Base-by-base conservation (phyloP, 2,113 vertebrate genomes). In the Eurypyga helias region DNA sequence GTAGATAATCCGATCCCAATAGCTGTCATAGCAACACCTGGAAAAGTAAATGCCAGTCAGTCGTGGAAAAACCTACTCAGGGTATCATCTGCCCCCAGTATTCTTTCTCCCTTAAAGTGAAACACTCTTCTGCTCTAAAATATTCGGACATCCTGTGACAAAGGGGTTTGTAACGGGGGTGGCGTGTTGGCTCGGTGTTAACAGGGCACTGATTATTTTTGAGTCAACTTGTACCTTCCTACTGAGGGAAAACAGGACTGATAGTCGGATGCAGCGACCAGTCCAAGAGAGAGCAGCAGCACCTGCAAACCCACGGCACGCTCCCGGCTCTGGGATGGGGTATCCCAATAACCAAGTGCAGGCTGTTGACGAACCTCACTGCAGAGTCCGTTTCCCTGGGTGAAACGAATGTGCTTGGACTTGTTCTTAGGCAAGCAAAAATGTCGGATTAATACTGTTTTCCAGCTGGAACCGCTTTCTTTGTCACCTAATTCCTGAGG, bases 261-360 rank as follows among this genome's bases (percentile, higher is more conserved):
- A 28, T 34, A 55, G 41, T 12, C 0, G 2, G 9, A 29, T 7
- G 15, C 57, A 66, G 24, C 4, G 33, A 71, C 60, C 10, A 4
- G 38, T 52, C 64, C 65, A 31, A 45, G 64, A 18, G 77, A 69
- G 73, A 58, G 54, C 31, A 58, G 54, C 31, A 82, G 41, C 51
- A 51, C 34, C 82, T 58, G 36, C 60, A 71, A 75, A 60, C 8
- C 20, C 34, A 31, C 15, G 2, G 7, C 34, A 9, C 0, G 2
- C 43, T 69, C 43, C 17, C 17, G 10, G 29, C 45, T 38, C 60
- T 26, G 64, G 54, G 52, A 16, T 8, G 25, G 14, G 1, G 48
- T 7, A 6, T 6, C 38, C 57, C 76, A 24, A 25, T 3, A 66
- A 31, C 2, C n/a, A 28, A 17, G 10, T 0, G 0, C 4, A n/a